These are phyloP conservation scores for Heliconius aoede DNA, from an alignment of 2,888 invertebrate genomes.

Conservation along the genomic window DNA sequence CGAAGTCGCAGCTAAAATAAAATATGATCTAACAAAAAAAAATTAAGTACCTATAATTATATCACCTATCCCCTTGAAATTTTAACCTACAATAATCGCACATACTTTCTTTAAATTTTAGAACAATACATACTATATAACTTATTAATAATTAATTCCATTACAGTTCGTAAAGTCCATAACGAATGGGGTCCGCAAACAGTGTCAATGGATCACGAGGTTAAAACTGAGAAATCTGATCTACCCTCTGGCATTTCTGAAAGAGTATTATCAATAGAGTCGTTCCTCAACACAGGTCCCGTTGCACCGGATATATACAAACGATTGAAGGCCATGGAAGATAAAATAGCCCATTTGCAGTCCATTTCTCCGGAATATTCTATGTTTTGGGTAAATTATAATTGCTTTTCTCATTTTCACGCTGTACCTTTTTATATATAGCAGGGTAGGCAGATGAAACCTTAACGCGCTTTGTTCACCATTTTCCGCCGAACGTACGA, in stretches of 20 bases:
- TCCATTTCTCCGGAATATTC: constrained; percentile 92
- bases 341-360: constrained; percentile 88
- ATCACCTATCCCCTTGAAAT: too few species aligned
- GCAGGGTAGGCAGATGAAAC: too few species aligned
- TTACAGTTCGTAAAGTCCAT: constrained; percentile 86
- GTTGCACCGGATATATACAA: constrained; percentile 86
- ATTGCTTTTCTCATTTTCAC: too few species aligned
- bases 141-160: not conserved
- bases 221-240: constrained; percentile 48
- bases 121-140: too few species aligned
- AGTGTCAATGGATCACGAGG: constrained; percentile 48
- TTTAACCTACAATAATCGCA: too few species aligned
- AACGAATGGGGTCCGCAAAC: constrained; percentile 89
- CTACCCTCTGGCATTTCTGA: constrained; percentile 86
- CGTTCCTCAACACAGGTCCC: constrained; percentile 82
- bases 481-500: too few species aligned
- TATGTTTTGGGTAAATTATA: constrained; percentile 84
- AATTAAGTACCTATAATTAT: too few species aligned
- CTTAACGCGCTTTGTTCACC: too few species aligned
- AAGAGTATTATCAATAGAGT: constrained; percentile 86
- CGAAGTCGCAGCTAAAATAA: too few species aligned
- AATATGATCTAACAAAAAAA: too few species aligned
- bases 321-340: constrained; percentile 89
- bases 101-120: too few species aligned
- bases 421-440: too few species aligned